Base-by-base conservation (phyloP, 1,140 invertebrate genomes). In the Saccostrea echinata region DNA sequence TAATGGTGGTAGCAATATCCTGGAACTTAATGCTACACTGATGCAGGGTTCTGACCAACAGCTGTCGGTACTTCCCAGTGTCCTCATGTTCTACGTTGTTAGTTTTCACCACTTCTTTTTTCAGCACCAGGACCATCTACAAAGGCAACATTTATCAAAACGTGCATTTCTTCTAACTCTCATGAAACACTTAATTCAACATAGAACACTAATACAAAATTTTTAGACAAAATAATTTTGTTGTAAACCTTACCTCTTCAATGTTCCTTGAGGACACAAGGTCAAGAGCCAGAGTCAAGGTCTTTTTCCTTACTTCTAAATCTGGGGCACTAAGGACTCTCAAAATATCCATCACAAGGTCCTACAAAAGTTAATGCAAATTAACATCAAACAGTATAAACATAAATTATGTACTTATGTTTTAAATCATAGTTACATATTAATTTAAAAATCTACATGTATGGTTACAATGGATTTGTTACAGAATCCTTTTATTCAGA, bases 261-360 rank as follows among this genome's bases (percentile, higher is more conserved):
- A 99, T 98, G 94, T 98, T 99, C 43, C 98, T 96, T 0, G 97
- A 97, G 12, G 97, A 98, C 16, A 99, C 98, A 91, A 99, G 96
- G 93, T 99, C 99, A 95, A 99, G 96, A 0, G 98, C 97, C 95
- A 97, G 92, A 86, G 94, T 94, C 30, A 99, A 95, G 0, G 98
- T 98, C 95, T 99, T 99, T 76, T 97, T 97, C 81, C 96, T 94
- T 0, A 96, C 99, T 96, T 99, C 99, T 88, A 99, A 96, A 94
- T 99, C 99, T 33, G 98, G 98, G 76, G 98, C 97, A 91, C 97
- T 97, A 61, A 99, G 95, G 35, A 99, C 98, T 57, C 99, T 95
- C 76, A 99, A 95, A 91, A 99, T 98, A 95, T 99, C 99, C 99
- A 99, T 99, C 18, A 99, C 98, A 55, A 99, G 96, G 93, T 99